Base-by-base conservation (phyloP, 2,888 invertebrate genomes). In the Lasioglossum lativentre region DNA sequence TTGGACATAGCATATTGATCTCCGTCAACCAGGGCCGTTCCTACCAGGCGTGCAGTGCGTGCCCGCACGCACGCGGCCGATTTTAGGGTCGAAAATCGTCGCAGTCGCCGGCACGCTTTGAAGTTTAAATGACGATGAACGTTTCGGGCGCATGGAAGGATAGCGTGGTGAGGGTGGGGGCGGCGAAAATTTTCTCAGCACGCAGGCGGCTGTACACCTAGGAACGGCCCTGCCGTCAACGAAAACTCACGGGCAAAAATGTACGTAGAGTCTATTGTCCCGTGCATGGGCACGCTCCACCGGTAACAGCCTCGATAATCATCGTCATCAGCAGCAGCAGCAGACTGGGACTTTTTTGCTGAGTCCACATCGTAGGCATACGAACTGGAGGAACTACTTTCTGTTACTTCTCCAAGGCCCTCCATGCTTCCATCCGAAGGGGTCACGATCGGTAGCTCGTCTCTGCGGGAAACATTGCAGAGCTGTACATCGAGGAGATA, bases 181-280 rank as follows among this genome's bases (percentile, higher is more conserved):
- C n/a, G n/a, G n/a, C n/a, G n/a, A n/a, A n/a, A n/a, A n/a, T n/a
- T n/a, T n/a, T n/a, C n/a, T n/a, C n/a, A n/a, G n/a, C n/a, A n/a
- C n/a, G n/a, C n/a, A n/a, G n/a, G n/a, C n/a, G n/a, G n/a, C n/a
- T n/a, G n/a, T n/a, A n/a, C n/a, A n/a, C n/a, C n/a, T n/a, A n/a
- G n/a, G n/a, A n/a, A n/a, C n/a, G n/a, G n/a, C n/a, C n/a, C n/a
- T n/a, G n/a, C n/a, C n/a, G n/a, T n/a, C n/a, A n/a, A n/a, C n/a
- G n/a, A n/a, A n/a, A n/a, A 80, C 88, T 83, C 71, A 88, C 84
- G 75, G 16, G 75, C 56, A 38, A 82, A 1, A 0, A 27, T 47
- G 47, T 68, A 38, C 40, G 40, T 0, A 83, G 79, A 34, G 1
- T 88, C 88, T 0, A n/a, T 16, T 59, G 86, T 78, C 3, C 66